Evolutionary conservation across 2,797 vertebrate species (phyloP).

Genomic region (Scyliorhinus canicula): DNA sequence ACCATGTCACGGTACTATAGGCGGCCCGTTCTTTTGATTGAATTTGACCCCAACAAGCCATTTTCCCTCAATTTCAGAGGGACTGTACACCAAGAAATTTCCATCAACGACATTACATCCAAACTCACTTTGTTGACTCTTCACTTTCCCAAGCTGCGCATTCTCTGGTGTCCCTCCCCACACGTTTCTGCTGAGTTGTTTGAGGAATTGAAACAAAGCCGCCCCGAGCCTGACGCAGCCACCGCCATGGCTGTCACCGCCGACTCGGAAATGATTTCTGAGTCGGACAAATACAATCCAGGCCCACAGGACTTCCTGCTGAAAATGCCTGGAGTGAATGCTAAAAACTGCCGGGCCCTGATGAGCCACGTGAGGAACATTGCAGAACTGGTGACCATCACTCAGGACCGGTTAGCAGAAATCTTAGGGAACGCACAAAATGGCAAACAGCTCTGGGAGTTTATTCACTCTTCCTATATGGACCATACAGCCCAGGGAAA

Average conservation of each 20-base stretch:
- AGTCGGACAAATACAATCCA: slow-evolving; percentile 78
- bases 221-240: slow-evolving; percentile 66
- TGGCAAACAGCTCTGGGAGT: slow-evolving; percentile 76
- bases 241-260: slow-evolving; percentile 74
- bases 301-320: slow-evolving; percentile 89
- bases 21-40: slow-evolving; percentile 82
- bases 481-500: slow-evolving; percentile 53
- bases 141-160: slow-evolving; percentile 84
- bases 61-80: slow-evolving; percentile 76
- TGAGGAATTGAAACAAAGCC: slow-evolving; percentile 77
- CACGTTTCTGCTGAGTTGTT: slow-evolving; percentile 83
- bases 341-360: slow-evolving; percentile 75
- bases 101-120: slow-evolving; percentile 76
- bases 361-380: slow-evolving; percentile 69
- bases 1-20: slow-evolving; percentile 88
- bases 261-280: slow-evolving; percentile 73
- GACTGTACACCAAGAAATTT: slow-evolving; percentile 79
- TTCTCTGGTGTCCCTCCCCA: slow-evolving; percentile 92
- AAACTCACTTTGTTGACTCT: slow-evolving; percentile 85
- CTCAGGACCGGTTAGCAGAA: slow-evolving; percentile 65
- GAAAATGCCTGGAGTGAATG: slow-evolving; percentile 85
- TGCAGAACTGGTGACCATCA: slow-evolving; percentile 69
- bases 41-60: slow-evolving; percentile 82
- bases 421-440: slow-evolving; percentile 67
- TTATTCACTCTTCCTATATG: slow-evolving; percentile 69